Conservation (phyloP, 2,797 vertebrate species). For the Chaunax sp. region DNA sequence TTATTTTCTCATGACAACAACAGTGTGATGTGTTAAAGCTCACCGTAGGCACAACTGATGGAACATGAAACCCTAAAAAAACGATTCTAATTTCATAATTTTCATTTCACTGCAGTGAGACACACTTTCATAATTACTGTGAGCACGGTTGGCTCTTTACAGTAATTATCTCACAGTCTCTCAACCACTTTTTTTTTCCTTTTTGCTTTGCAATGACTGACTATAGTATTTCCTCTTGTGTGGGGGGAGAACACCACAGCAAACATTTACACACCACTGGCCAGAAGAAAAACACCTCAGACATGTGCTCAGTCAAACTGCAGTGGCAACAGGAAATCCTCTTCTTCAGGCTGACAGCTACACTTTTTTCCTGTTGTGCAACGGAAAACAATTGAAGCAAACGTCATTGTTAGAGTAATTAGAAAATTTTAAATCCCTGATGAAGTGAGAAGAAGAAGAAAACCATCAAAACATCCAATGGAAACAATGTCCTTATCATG, state of each 20-base stretch:
- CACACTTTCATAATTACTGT: constrained; percentile 62
- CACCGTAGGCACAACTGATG: not conserved
- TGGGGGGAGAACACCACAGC: constrained; percentile 53
- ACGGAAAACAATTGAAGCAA: too few species aligned
- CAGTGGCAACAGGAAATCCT: constrained; percentile 62
- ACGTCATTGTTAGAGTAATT: too few species aligned
- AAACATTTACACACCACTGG: constrained; percentile 49
- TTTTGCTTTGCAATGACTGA: constrained; percentile 29
- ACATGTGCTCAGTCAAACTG: constrained; percentile 10
- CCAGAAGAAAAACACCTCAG: constrained; percentile 65
- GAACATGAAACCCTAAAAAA: constrained; percentile 24
- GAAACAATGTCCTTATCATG: too few species aligned
- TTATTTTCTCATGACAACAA: not conserved
- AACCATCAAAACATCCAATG: not conserved
- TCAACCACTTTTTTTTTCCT: constrained; percentile 29
- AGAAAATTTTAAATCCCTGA: too few species aligned
- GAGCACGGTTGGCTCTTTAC: constrained; percentile 53
- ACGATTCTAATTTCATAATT: not conserved
- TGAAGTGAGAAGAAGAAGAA: not conserved
- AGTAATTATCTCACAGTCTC: constrained; percentile 48
- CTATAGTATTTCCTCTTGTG: constrained; percentile 42
- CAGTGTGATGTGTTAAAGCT: constrained; percentile 1
- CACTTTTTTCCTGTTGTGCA: too few species aligned
- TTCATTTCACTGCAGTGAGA: constrained; percentile 11
- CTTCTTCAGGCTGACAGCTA: not conserved